Evolutionary conservation across 92 coral and sea anemone genomes (phyloP).

Genomic region (Porites evermanni): DNA sequence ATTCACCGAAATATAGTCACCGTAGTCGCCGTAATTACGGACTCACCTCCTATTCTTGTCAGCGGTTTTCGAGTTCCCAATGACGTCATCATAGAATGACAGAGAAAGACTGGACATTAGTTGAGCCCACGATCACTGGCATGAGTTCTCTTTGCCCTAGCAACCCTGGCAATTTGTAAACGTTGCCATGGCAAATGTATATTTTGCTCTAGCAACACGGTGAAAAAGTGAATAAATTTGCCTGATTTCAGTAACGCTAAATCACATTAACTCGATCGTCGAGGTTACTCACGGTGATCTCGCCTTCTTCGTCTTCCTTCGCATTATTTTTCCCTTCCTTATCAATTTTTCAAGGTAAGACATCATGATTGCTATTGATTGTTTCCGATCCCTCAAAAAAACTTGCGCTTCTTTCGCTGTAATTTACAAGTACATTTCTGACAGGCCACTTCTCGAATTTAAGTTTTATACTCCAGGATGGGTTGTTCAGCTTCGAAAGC

Average conservation of each 20-base stretch:
- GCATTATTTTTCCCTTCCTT: background rate
- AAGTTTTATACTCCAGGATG: conserved; percentile 48
- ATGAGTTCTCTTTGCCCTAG: conserved; percentile 23
- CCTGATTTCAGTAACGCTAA: conserved; percentile 7
- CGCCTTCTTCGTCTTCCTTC: background rate
- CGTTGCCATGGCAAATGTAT: conserved; percentile 78
- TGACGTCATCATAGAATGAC: conserved; percentile 5
- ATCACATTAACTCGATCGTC: conserved; percentile 11
- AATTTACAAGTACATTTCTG: conserved; percentile 6
- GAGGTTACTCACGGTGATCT: background rate
- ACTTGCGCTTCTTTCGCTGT: background rate
- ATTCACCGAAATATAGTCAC: background rate
- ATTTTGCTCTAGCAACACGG: conserved; percentile 40
- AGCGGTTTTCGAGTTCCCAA: conserved; percentile 19
- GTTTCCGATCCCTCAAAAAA: too few relatives aligned
- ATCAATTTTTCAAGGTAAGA: conserved; percentile 14
- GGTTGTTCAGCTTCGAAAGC: conserved; percentile 88
- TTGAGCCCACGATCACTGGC: conserved; percentile 23
- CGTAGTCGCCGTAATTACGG: background rate
- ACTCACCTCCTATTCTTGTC: conserved; percentile 2
- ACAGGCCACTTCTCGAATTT: conserved; percentile 20
- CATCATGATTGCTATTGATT: too few relatives aligned
- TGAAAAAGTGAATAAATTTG: conserved; percentile 22
- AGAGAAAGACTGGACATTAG: background rate
- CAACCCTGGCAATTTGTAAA: conserved; percentile 49